A percentile compares a stretch with the other conserved stretches of the same genome.
These are phyloP conservation scores for Melanerpes aurifrons DNA, from an alignment of 2,113 vertebrate species.

Conservation along the genomic window DNA sequence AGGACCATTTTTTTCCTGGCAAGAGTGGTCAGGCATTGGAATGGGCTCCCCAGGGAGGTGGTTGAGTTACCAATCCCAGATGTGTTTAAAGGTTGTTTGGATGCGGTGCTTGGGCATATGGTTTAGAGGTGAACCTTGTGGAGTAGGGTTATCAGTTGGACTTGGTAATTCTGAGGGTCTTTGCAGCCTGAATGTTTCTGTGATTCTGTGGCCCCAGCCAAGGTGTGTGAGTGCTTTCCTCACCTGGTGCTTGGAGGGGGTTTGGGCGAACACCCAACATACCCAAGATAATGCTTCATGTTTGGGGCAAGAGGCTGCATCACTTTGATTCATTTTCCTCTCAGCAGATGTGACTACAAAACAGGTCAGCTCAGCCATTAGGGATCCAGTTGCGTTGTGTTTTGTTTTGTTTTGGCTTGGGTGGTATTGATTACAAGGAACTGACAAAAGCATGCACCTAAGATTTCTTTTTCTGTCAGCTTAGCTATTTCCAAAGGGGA, in stretches of 20 bases:
- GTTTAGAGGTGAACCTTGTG: too few relatives aligned
- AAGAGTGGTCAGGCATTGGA: too few relatives aligned
- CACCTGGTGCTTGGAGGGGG: accelerated
- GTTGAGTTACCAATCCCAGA: too few relatives aligned
- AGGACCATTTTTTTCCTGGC: too few relatives aligned
- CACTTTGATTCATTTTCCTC: neutral
- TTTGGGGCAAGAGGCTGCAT: neutral
- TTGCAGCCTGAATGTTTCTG: too few relatives aligned
- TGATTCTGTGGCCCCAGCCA: too few relatives aligned
- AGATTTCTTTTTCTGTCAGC: neutral
- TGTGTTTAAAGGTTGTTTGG: too few relatives aligned
- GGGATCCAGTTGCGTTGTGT: neutral
- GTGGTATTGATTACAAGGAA: neutral
- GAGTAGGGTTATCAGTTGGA: too few relatives aligned
- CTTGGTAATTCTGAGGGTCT: too few relatives aligned
- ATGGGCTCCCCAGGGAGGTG: too few relatives aligned
- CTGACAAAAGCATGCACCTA: neutral
- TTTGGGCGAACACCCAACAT: neutral
- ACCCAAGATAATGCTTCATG: neutral
- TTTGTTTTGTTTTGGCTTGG: neutral
- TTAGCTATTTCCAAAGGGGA: neutral
- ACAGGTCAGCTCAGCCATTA: neutral
- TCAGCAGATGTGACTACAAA: neutral
- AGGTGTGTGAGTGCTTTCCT: neutral
- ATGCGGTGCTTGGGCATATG: too few relatives aligned